Evolutionary conservation across 2,113 vertebrate genomes (phyloP), one percentile per base, ranked within the genome.

Genomic region (Ursus arctos): DNA sequence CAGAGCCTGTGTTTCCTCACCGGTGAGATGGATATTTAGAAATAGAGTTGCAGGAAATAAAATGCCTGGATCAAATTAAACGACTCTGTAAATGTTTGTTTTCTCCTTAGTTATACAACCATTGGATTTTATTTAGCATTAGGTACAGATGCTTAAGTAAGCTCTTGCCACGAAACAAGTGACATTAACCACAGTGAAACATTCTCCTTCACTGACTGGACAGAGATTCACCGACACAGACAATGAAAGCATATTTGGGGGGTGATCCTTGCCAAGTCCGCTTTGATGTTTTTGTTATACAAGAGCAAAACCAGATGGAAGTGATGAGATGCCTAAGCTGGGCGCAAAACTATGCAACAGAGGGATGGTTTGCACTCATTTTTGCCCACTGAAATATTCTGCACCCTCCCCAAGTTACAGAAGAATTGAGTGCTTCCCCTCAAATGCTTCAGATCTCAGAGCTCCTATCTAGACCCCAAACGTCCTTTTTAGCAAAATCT

Each of bases 261-360:
- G 71, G 96, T 97, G 98, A 91, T 90, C 51, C 57, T 79, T 96
- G 97, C 97, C 82, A 97, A 98, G 77, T 88, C 4, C 28, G 82
- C 89, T 98, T 98, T 97, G 81, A 98, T 98, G 97, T 98, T 98
- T 98, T 94, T 98, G 97, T 96, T 96, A 72, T 74, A 31, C 40
- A 74, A 83, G 92, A 97, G 79, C 55, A 97, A 96, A 67, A 83
- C 95, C 98, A 98, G 95, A 97, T 85, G 97, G 96, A 95, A 97
- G 86, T 15, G 87, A 97, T 61, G 95, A 97, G 97, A 97, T 22
- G 97, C 84, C 81, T 69, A 97, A 97, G 47, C 43, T 97, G 65
- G 76, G 24, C 87, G 94, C 95, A 84, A 97, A 61, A 2, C 1
- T 53, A 95, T 90, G 65, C 95, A 63, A 82, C 65, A 65, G 49